Percentiles rank a stretch among this genome's conserved stretches.
phyloP scores from a whole-genome alignment of 2,113 vertebrate genomes.

The Nansenia antarctica region DNA sequence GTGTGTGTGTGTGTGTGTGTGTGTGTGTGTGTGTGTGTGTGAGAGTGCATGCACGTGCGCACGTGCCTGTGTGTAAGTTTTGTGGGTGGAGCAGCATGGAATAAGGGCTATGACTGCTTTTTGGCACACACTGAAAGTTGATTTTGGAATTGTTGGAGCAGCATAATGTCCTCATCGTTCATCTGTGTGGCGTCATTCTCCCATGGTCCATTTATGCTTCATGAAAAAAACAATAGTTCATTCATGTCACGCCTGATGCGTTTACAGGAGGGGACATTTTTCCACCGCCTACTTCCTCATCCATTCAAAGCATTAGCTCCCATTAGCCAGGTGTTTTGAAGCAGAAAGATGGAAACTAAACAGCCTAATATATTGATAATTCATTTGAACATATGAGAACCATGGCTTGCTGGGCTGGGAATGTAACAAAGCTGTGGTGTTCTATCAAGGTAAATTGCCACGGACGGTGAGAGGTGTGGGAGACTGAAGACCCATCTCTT shows the following conservation, averaged over 20 bases:
- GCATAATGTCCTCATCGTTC: slow-evolving; percentile 25
- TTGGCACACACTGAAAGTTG: slow-evolving; percentile 1
- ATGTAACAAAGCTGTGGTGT: slow-evolving; percentile 27
- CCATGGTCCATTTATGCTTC: too few relatives aligned
- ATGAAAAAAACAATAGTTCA: slow-evolving; percentile 4
- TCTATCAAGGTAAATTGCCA: not conserved
- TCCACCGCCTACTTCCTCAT: slow-evolving; percentile 14
- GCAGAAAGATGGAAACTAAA: slow-evolving; percentile 7
- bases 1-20: not conserved
- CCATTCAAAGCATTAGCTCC: too few relatives aligned
- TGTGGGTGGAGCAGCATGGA: slow-evolving; percentile 16
- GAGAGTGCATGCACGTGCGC: not conserved
- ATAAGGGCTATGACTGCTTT: not conserved
- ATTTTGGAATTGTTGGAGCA: slow-evolving; percentile 21
- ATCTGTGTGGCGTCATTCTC: too few relatives aligned
- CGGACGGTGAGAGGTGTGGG: slow-evolving; percentile 36
- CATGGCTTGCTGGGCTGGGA: slow-evolving; percentile 27
- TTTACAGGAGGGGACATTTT: slow-evolving; percentile 18
- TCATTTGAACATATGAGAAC: too few relatives aligned
- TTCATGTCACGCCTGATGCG: not conserved
- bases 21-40: not conserved
- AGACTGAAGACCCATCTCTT: too few relatives aligned
- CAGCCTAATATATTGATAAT: not conserved
- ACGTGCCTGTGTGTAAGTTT: not conserved
- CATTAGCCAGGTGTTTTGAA: slow-evolving; percentile 2